A percentile compares a stretch with the other conserved stretches of the same genome.
phyloP scores from a whole-genome alignment of 2,888 invertebrate genomes.

The Drosophila borealis region DNA sequence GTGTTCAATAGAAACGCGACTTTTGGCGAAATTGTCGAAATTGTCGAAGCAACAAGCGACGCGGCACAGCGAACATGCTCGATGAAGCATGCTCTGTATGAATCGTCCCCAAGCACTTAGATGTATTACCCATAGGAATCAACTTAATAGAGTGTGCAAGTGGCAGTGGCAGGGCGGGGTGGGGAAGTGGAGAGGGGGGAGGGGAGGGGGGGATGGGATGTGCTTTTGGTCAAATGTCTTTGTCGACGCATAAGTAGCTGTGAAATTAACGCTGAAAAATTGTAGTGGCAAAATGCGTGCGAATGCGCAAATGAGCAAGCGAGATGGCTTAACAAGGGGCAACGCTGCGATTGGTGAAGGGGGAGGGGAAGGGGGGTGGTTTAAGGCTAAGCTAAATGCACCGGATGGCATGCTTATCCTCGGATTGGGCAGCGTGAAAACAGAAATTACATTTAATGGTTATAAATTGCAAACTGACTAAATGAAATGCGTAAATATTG shows the following conservation, averaged over 20 bases:
- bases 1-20: too few relatives aligned
- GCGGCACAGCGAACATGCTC: slow-evolving; percentile 21
- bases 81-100: not conserved
- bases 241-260: slow-evolving; percentile 73
- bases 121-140: slow-evolving; percentile 18
- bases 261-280: slow-evolving; percentile 73
- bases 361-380: not conserved
- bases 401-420: slow-evolving; percentile 19
- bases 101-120: slow-evolving; percentile 7
- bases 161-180: not conserved
- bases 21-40: too few relatives aligned
- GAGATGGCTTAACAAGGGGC: slow-evolving; percentile 21
- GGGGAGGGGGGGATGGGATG: not conserved
- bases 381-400: too few relatives aligned
- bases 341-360: not conserved
- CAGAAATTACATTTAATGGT: slow-evolving; percentile 75
- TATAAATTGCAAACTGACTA: slow-evolving; percentile 77
- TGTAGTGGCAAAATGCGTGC: slow-evolving; percentile 43
- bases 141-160: not conserved
- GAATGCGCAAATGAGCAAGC: slow-evolving; percentile 59
- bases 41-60: too few relatives aligned
- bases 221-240: slow-evolving; percentile 33
- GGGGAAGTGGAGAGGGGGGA: too few relatives aligned
- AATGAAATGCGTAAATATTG: slow-evolving; percentile 80
- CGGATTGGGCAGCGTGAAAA: slow-evolving; percentile 48